Percentiles rank a stretch among this genome's conserved stretches.
Conservation (phyloP, 1,140 invertebrate species). For the Lepidurus apus region DNA sequence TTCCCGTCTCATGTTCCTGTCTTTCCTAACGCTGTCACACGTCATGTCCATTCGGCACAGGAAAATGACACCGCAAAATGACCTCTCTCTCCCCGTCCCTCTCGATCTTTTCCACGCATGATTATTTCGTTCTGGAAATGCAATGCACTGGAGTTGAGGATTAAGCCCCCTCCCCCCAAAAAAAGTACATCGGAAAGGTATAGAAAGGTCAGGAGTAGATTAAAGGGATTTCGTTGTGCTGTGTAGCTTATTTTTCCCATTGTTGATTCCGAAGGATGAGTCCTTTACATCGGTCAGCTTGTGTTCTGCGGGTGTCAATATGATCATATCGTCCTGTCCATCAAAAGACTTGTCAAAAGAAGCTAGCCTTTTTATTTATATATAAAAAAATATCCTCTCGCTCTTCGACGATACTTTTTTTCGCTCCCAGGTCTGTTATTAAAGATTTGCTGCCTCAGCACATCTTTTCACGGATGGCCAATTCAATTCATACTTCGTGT, state of each 20-base stretch:
- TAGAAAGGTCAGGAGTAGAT: no score
- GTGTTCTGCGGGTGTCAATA: neutral
- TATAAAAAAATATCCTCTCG: neutral
- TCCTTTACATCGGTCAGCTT: neutral
- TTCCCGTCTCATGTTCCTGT: neutral
- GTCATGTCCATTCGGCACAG: neutral
- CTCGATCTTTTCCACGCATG: neutral
- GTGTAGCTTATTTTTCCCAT: neutral
- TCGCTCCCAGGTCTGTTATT: neutral
- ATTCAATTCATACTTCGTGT: neutral
- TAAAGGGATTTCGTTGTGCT: neutral
- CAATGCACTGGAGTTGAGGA: neutral
- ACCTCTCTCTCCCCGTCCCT: neutral
- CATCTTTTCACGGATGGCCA: neutral
- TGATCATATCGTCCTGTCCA: neutral
- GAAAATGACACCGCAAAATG: slow-evolving; percentile 8
- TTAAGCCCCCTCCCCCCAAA: neutral
- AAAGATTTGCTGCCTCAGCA: slow-evolving; percentile 4
- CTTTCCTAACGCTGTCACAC: slow-evolving; percentile 4
- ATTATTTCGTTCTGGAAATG: slow-evolving; percentile 4
- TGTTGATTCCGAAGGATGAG: neutral
- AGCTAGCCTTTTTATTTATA: neutral
- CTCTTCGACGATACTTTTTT: neutral
- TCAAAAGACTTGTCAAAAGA: neutral
- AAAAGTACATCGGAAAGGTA: no score